These are phyloP conservation scores for Cryptoleucopteryx plumbea DNA, from an alignment of 2,113 vertebrate genomes.

Conservation along the genomic window DNA sequence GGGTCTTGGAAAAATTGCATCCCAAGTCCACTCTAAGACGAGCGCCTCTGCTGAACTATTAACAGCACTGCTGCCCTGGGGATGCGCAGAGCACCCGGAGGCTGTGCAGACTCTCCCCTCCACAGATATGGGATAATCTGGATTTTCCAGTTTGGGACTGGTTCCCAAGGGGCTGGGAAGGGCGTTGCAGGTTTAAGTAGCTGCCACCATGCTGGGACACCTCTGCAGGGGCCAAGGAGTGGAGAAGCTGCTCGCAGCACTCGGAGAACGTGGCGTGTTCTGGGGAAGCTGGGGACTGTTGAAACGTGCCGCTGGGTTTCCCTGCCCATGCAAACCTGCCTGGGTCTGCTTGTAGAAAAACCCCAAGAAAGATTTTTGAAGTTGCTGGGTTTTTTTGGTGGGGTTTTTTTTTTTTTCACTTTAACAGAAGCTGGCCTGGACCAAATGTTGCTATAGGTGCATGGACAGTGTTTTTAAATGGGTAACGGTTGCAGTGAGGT, in stretches of 20 bases:
- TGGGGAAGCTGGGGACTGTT: background rate
- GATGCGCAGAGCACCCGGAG: background rate
- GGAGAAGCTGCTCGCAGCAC: background rate
- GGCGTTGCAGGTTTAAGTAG: background rate
- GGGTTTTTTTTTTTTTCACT: background rate
- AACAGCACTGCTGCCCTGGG: rapidly evolving
- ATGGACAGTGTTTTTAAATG: background rate
- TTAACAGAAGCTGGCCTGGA: background rate
- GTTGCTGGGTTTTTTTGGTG: too few species aligned
- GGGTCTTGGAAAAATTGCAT: background rate
- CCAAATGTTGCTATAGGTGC: background rate
- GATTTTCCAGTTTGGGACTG: constrained; percentile 26
- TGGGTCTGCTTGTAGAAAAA: background rate
- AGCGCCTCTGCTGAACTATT: background rate
- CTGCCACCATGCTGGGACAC: background rate
- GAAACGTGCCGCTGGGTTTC: background rate
- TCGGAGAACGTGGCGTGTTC: background rate
- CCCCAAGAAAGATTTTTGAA: background rate
- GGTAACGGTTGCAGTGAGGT: background rate
- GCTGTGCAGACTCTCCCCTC: background rate
- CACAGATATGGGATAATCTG: background rate
- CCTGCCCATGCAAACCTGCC: background rate
- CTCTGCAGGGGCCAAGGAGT: background rate
- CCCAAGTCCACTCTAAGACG: background rate
- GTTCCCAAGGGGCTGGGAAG: background rate